Base-by-base conservation (phyloP, 2,888 invertebrate genomes). In the Chymomyza fuscimana region DNA sequence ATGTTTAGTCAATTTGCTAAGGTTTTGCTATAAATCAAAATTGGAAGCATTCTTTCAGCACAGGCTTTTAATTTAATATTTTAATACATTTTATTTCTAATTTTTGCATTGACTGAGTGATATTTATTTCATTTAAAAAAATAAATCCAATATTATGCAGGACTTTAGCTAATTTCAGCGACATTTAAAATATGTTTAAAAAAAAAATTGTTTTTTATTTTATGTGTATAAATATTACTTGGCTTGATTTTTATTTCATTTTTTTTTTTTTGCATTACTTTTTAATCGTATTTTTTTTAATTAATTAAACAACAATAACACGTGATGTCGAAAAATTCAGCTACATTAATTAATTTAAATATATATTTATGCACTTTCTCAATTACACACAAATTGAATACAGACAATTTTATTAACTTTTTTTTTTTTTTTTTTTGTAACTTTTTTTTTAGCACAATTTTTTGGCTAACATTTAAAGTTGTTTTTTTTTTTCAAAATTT, bases 291-390 rank as follows among this genome's bases (percentile, higher is more conserved):
- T 59, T 66, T 40, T 65, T 77, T 72, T 67, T 77, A 74, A 63
- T 74, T 69, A 65, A 60, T 74, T 80, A 76, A 80, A 86, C 86
- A 82, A 84, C 79, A 82, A 81, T 86, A 86, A 83, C 78, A 83
- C 72, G 81, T 82, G 79, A 79, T 87, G 76, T 82, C 54, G 77
- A 68, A 76, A 85, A 81, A 86, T 81, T 86, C 76, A 72, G 72
- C 81, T 81, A 81, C 74, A 72, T 76, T 80, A 67, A 80, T 80
- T 79, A 71, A 76, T 74, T 74, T 64, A 54, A 80, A 81, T 80
- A 82, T 80, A 82, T 82, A 80, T 82, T 75, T 63, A 73, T 69
- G 70, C 46, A 59, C 54, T 40, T 58, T 10, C 12, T 46, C 40
- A 46, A 46, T 46, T 46, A 46, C 40, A 46, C 40, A 46, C 40